These are phyloP conservation scores for Pseudomyrmex concolor DNA, from an alignment of 1,140 invertebrate species.

Conservation along the genomic window DNA sequence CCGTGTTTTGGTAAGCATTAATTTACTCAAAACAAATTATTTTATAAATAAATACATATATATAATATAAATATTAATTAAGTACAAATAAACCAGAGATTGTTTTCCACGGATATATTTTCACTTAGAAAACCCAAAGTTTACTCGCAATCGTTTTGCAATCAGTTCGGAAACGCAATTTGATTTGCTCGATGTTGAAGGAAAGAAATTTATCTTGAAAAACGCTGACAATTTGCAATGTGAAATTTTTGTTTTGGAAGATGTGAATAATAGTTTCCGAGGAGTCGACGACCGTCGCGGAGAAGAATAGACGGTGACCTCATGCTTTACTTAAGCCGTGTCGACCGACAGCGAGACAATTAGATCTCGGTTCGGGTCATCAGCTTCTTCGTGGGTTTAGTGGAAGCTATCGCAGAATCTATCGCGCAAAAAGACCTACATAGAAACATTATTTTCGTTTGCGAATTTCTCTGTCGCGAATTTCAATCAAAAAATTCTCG, in stretches of 20 bases:
- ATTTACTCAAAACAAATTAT: background rate
- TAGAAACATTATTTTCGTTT: background rate
- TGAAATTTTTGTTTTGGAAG: constrained; percentile 39
- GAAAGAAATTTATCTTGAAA: background rate
- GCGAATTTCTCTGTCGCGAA: background rate
- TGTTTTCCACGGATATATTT: too few relatives aligned
- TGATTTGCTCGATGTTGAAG: background rate
- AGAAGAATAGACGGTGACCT: constrained; percentile 78
- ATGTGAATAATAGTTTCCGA: constrained; percentile 63
- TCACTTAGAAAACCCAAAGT: too few relatives aligned
- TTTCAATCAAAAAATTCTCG: background rate
- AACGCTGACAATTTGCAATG: background rate
- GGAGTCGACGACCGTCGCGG: constrained; percentile 77
- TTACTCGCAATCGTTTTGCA: too few relatives aligned
- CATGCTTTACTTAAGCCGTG: constrained; percentile 77
- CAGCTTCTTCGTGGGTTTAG: constrained; percentile 67
- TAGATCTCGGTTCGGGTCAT: constrained; percentile 73
- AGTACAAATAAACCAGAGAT: background rate
- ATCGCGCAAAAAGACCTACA: background rate
- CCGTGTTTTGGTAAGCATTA: constrained; percentile 24
- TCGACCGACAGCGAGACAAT: constrained; percentile 75
- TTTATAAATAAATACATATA: background rate
- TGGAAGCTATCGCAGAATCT: constrained; percentile 26
- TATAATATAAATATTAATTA: background rate
- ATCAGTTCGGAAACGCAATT: background rate